These are phyloP conservation scores for Zelostemma sp. DNA, from an alignment of 1,140 invertebrate species.

Conservation along the genomic window DNA sequence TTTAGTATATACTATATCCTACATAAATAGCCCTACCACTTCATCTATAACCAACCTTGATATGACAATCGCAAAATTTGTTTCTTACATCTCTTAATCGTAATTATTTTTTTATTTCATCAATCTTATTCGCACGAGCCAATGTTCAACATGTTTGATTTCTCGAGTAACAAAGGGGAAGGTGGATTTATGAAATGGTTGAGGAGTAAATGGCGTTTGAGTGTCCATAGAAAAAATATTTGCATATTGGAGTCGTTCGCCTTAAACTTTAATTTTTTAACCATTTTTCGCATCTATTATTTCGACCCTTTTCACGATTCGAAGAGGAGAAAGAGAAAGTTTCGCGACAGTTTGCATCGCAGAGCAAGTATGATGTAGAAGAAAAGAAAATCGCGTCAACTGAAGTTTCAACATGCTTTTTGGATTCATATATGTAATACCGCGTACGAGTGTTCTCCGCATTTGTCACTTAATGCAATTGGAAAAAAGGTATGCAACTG, in stretches of 20 bases:
- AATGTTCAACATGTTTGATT: constrained; percentile 64
- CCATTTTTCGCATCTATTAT: constrained; percentile 42
- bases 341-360: too few species aligned
- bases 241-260: constrained; percentile 20
- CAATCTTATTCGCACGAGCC: constrained; percentile 55
- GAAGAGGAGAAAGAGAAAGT: constrained; percentile 49
- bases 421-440: too few species aligned
- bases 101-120: constrained; percentile 25
- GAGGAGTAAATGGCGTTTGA: constrained; percentile 43
- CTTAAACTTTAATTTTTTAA: constrained; percentile 47
- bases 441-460: constrained; percentile 2
- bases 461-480: not conserved
- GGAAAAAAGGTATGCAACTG: not conserved
- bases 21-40: constrained; percentile 70
- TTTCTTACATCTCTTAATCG: constrained; percentile 41
- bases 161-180: constrained; percentile 60
- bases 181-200: constrained; percentile 46
- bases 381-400: too few species aligned
- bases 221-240: constrained; percentile 68
- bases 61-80: constrained; percentile 66
- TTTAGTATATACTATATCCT: constrained; percentile 67
- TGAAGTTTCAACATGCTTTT: too few species aligned
- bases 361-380: too few species aligned
- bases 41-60: constrained; percentile 67
- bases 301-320: constrained; percentile 41